Base-by-base conservation (phyloP, 1,140 invertebrate species). In the Battus philenor region DNA sequence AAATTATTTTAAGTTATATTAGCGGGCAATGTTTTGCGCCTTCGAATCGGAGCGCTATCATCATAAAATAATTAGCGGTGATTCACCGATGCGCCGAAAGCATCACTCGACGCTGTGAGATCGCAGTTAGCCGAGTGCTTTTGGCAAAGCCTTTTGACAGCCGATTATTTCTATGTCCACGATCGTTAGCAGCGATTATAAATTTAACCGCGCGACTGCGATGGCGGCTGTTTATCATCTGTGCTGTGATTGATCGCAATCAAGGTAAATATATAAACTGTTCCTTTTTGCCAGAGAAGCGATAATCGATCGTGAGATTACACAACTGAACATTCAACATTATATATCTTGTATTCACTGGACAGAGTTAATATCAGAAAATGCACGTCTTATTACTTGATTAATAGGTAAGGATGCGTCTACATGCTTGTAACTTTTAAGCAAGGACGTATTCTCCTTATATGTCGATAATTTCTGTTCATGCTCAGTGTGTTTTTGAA, bases 61-160 rank as follows among this genome's bases (percentile, higher is more conserved):
- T 76, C 68, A 68, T 68, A 72, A 80, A 83, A 79, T 80, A 80
- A 83, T 80, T 80, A 80, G 66, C 54, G 30, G 50, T 83, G 77
- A 83, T 77, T 81, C 75, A 83, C 65, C 52, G 50, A 24, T 44
- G 46, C 52, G 60, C 47, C 62, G 64, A 75, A 67, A 76, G 61
- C 67, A 64, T 75, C 68, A 62, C 59, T 69, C 66, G 54, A 50
- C 68, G 55, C 62, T 46, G 50, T 36, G 50, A 50, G 53, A 53
- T 61, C 58, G 55, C 47, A 29, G 52, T 60, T 63, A 55, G 59
- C 47, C 47, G 57, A 61, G 60, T 57, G 66, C 62, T 73, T 75
- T 83, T 83, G 77, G 79, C 79, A 81, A 72, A 64, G 65, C 61
- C 27, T 54, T 74, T 61, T 77, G 79, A 83, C 75, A 83, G 74